Conservation (phyloP, 2,113 vertebrate species). For the Anolis sagrei region DNA sequence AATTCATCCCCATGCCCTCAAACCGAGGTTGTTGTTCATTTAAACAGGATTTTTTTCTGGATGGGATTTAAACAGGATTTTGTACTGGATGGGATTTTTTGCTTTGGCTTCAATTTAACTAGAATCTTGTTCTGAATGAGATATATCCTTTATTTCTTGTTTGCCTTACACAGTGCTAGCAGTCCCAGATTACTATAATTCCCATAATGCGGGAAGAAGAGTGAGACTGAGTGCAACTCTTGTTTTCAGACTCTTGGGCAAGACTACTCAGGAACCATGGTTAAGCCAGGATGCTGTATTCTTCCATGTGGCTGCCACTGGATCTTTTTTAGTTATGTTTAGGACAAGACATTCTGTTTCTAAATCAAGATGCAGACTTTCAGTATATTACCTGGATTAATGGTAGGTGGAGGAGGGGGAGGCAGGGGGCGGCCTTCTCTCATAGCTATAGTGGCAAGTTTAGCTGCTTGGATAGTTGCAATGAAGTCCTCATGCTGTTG, state of each 20-base stretch:
- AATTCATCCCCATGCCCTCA: no score
- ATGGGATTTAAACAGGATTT: not conserved
- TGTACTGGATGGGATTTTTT: not conserved
- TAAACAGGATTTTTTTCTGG: no score
- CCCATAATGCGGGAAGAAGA: not conserved
- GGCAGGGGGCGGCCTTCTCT: constrained; percentile 65
- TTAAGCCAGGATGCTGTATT: not conserved
- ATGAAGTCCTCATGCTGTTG: constrained; percentile 72
- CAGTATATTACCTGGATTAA: constrained; percentile 62
- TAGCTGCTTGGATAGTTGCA: constrained; percentile 56
- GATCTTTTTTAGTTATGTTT: not conserved
- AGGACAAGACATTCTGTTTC: not conserved
- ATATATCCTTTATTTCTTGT: not conserved
- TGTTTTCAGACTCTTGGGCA: not conserved
- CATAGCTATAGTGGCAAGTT: constrained; percentile 55
- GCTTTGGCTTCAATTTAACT: no score
- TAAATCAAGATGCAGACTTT: not conserved
- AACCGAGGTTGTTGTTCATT: no score
- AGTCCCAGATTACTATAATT: not conserved
- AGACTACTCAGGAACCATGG: not conserved
- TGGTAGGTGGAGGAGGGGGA: constrained; percentile 47
- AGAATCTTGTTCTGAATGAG: not conserved
- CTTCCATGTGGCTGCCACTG: not conserved
- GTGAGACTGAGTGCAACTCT: not conserved
- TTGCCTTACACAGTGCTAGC: not conserved